Conservation (phyloP, 2,797 vertebrate species). For the Ctenopoma multispine region DNA sequence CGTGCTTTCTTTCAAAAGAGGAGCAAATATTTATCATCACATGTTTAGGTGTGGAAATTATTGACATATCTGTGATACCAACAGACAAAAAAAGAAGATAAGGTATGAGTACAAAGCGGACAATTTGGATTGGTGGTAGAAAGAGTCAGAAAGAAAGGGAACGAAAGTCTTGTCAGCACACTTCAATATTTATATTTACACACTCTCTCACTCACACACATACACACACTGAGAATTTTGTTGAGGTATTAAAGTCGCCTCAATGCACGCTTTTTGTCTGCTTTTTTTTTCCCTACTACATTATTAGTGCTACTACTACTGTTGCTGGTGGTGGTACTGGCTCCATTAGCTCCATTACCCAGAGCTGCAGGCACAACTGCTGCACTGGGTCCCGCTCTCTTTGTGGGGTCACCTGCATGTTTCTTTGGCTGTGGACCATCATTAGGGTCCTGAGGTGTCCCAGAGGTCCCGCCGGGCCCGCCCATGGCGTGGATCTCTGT, state of each 20-base stretch:
- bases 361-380: slow-evolving; percentile 74
- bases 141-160: slow-evolving; percentile 65
- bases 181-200: slow-evolving; percentile 84
- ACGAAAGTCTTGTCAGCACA: slow-evolving; percentile 78
- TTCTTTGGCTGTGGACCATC: slow-evolving; percentile 88
- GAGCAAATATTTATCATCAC: slow-evolving; percentile 35
- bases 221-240: slow-evolving; percentile 49
- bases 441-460: slow-evolving; percentile 80
- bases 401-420: slow-evolving; percentile 86
- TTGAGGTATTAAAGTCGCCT: slow-evolving; percentile 89
- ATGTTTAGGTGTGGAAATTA: slow-evolving; percentile 58
- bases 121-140: slow-evolving; percentile 60
- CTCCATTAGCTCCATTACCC: slow-evolving; percentile 81
- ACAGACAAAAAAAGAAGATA: slow-evolving; percentile 53
- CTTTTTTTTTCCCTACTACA: slow-evolving; percentile 91
- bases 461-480: slow-evolving; percentile 79
- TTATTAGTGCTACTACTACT: slow-evolving; percentile 81
- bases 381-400: slow-evolving; percentile 78
- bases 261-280: slow-evolving; percentile 94
- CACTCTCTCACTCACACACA: slow-evolving; percentile 52
- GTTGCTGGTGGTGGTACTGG: slow-evolving; percentile 78
- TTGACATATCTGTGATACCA: slow-evolving; percentile 47
- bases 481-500: slow-evolving; percentile 93
- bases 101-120: slow-evolving; percentile 68
- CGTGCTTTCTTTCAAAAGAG: slow-evolving; percentile 47